Evolutionary conservation across 2,113 vertebrate genomes (phyloP).

Genomic region (Climacteris rufus): DNA sequence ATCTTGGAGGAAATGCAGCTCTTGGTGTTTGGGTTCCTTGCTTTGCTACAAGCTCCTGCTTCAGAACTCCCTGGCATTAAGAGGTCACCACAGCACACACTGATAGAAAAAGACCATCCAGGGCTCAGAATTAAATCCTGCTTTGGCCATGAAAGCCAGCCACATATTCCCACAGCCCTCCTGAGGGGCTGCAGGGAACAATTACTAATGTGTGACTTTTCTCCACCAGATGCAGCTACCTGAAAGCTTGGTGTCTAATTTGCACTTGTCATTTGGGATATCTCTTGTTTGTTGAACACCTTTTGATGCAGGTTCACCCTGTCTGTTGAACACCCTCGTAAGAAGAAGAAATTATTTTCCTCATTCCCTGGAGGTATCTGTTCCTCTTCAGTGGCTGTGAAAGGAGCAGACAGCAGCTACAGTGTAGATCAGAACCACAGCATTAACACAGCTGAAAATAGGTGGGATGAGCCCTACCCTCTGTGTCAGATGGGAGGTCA

Average conservation of each 20-base stretch:
- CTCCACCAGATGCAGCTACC: background rate
- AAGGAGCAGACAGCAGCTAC: background rate
- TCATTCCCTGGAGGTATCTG: background rate
- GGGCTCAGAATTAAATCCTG: background rate
- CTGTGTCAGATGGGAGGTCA: background rate
- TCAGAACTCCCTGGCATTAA: background rate
- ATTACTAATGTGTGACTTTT: background rate
- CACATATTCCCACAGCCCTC: background rate
- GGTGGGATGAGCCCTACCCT: background rate
- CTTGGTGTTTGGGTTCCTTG: background rate
- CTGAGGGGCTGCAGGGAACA: background rate
- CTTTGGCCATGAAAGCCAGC: background rate
- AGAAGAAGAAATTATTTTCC: background rate
- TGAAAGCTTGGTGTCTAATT: conserved; percentile 1
- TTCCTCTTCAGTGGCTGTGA: background rate
- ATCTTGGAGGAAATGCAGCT: background rate
- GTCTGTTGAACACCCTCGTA: background rate
- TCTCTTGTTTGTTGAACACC: background rate
- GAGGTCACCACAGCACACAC: background rate
- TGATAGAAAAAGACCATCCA: background rate
- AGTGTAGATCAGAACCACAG: background rate
- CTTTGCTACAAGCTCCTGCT: background rate
- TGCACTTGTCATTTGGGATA: background rate
- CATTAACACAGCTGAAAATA: background rate
- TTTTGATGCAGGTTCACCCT: background rate